phyloP scores from a whole-genome alignment of 2,888 invertebrate genomes.

The Aphidius colemani region DNA sequence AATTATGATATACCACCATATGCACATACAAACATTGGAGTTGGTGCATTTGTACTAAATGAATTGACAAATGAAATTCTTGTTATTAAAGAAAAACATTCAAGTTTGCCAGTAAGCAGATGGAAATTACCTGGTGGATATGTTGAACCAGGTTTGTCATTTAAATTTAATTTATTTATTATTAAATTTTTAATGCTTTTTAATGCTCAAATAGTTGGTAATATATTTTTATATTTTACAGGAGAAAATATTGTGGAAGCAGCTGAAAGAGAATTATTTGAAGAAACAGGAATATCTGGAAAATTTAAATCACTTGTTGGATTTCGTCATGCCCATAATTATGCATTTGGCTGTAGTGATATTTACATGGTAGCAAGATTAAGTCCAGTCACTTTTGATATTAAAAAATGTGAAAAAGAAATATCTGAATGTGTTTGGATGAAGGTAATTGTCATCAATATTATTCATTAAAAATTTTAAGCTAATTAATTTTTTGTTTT shows the following conservation, averaged over 20 bases:
- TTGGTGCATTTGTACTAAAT: slow-evolving; percentile 85
- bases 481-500: slow-evolving; percentile 8
- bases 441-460: slow-evolving; percentile 61
- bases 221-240: slow-evolving; percentile 48
- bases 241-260: slow-evolving; percentile 84
- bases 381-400: slow-evolving; percentile 67
- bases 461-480: slow-evolving; percentile 1
- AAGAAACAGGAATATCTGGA: slow-evolving; percentile 85
- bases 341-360: slow-evolving; percentile 83
- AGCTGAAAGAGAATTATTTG: slow-evolving; percentile 82
- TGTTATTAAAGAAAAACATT: slow-evolving; percentile 77
- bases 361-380: slow-evolving; percentile 81
- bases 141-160: slow-evolving; percentile 75
- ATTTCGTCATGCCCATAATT: slow-evolving; percentile 77
- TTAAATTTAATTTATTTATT: background rate
- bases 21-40: slow-evolving; percentile 81
- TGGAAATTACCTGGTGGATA: slow-evolving; percentile 95
- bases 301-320: slow-evolving; percentile 77
- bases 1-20: slow-evolving; percentile 74
- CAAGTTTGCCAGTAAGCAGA: slow-evolving; percentile 27
- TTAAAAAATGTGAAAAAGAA: slow-evolving; percentile 76
- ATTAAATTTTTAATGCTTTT: too few relatives aligned
- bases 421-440: slow-evolving; percentile 83
- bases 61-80: slow-evolving; percentile 73
- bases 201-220: slow-evolving; percentile 10